Evolutionary conservation across 2,888 invertebrate species (phyloP).

Genomic region (Timema cristinae): DNA sequence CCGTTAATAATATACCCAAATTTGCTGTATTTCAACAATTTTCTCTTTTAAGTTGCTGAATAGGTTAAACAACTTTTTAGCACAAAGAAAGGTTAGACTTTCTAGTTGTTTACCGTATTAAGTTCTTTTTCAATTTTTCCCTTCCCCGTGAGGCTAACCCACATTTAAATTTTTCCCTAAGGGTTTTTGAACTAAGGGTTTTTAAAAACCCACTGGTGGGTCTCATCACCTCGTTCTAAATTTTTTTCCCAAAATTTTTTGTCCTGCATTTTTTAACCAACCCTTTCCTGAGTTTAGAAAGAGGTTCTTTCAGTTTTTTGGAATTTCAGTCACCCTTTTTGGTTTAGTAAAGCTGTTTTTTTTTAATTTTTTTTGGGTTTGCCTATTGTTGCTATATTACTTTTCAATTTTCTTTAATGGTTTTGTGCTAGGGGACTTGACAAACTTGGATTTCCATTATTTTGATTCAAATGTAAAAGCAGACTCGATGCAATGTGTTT

Average conservation of each 20-base stretch:
- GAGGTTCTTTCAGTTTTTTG: slow-evolving; percentile 19
- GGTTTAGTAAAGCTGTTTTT: not conserved
- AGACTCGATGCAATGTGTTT: slow-evolving; percentile 8
- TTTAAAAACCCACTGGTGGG: slow-evolving; percentile 36
- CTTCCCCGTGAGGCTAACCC: slow-evolving; percentile 20
- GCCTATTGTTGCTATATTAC: slow-evolving; percentile 20
- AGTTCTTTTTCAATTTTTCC: slow-evolving; percentile 21
- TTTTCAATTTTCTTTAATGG: slow-evolving; percentile 21
- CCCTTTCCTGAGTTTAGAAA: slow-evolving; percentile 25
- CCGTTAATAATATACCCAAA: no score
- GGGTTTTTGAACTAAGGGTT: slow-evolving; percentile 44
- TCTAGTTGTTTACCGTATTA: slow-evolving; percentile 4
- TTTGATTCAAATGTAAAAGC: not conserved
- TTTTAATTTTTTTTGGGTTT: slow-evolving; percentile 16
- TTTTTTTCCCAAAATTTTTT: slow-evolving; percentile 15
- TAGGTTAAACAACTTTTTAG: slow-evolving; percentile 20
- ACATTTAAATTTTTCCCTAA: slow-evolving; percentile 39
- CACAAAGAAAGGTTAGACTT: slow-evolving; percentile 5
- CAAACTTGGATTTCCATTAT: not conserved
- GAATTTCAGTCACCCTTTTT: slow-evolving; percentile 5
- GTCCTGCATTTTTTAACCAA: slow-evolving; percentile 21
- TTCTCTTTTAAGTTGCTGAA: slow-evolving; percentile 54
- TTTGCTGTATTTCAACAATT: slow-evolving; percentile 40
- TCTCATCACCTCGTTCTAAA: not conserved
- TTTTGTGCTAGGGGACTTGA: slow-evolving; percentile 15